These are phyloP conservation scores for Hemithea aestivaria DNA, from an alignment of 2,888 invertebrate genomes.

Conservation along the genomic window DNA sequence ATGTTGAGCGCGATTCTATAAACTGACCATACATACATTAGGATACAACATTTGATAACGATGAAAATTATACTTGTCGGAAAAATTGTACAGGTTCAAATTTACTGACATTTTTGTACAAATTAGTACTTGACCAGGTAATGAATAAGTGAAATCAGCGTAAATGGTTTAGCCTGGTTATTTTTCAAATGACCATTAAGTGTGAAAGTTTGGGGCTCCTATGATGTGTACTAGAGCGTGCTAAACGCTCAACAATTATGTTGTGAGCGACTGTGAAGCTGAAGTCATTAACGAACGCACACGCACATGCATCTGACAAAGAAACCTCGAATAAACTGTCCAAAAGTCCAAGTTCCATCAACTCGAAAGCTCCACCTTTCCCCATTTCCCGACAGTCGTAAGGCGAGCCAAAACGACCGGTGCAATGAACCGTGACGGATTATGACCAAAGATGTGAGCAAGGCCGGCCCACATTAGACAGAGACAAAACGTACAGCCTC, in stretches of 20 bases:
- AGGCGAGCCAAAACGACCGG: constrained; percentile 43
- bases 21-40: not conserved
- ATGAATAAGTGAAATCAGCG: constrained; percentile 15
- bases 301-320: not conserved
- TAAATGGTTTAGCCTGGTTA: constrained; percentile 11
- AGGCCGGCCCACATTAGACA: constrained; percentile 68
- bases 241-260: constrained; percentile 29
- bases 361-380: constrained; percentile 15
- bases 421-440: constrained; percentile 68
- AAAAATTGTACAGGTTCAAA: no score
- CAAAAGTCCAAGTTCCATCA: not conserved
- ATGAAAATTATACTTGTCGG: no score
- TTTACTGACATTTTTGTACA: no score
- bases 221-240: constrained; percentile 58
- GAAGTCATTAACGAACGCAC: constrained; percentile 6
- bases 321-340: not conserved
- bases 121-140: not conserved
- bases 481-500: constrained; percentile 65
- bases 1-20: constrained; percentile 20
- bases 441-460: constrained; percentile 61
- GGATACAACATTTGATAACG: no score
- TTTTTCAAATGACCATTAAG: constrained; percentile 35
- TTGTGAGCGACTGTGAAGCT: constrained; percentile 15
- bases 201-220: constrained; percentile 55
- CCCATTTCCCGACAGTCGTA: constrained; percentile 29